These are phyloP conservation scores for Sebastes kiyomatsui DNA, from an alignment of 2,797 vertebrate genomes.

Conservation along the genomic window DNA sequence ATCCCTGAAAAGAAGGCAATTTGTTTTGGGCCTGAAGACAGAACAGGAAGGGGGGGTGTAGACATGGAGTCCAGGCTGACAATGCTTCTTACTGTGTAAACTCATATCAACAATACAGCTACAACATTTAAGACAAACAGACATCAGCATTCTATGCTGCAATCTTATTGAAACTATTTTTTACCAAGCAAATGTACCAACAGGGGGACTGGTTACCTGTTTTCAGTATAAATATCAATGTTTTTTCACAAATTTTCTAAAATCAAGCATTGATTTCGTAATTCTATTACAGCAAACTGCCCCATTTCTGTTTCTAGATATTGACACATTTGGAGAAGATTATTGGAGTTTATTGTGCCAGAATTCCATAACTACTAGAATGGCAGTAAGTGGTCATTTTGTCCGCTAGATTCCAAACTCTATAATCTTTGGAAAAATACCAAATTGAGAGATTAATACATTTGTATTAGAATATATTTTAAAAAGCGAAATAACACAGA, in stretches of 20 bases:
- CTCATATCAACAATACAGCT: neutral
- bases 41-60: neutral
- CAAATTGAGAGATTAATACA: neutral
- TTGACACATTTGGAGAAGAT: too few relatives aligned
- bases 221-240: too few relatives aligned
- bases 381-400: neutral
- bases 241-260: too few relatives aligned
- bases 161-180: too few relatives aligned
- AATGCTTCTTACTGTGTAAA: neutral
- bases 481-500: neutral
- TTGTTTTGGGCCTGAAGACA: slow-evolving; percentile 35
- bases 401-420: neutral
- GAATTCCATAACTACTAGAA: neutral
- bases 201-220: too few relatives aligned
- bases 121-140: neutral
- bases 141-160: neutral
- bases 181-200: too few relatives aligned
- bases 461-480: too few relatives aligned
- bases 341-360: too few relatives aligned
- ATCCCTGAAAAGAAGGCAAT: slow-evolving; percentile 62
- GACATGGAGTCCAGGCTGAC: neutral
- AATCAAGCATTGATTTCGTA: too few relatives aligned
- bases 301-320: too few relatives aligned
- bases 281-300: too few relatives aligned
- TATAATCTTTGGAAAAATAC: neutral